Evolutionary conservation across 2,797 vertebrate species (phyloP).

Genomic region (Sebastes dallii): DNA sequence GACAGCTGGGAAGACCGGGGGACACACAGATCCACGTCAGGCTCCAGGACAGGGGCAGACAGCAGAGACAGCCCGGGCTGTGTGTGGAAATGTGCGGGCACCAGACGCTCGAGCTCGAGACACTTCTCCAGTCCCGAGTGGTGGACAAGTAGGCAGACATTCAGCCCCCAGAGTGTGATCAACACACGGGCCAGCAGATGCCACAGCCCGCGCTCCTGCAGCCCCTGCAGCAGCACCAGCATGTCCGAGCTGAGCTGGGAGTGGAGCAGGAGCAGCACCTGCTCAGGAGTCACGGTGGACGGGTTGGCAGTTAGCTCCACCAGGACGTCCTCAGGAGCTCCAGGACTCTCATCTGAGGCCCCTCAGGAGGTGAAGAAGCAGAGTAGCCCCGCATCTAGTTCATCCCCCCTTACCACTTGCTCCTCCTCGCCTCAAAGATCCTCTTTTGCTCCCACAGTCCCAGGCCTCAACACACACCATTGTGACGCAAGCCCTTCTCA

Average conservation of each 20-base stretch:
- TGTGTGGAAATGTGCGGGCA: slow-evolving; percentile 40
- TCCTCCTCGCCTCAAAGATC: slow-evolving; percentile 22
- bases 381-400: slow-evolving; percentile 14
- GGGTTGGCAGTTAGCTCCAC: slow-evolving; percentile 10
- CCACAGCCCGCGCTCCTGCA: slow-evolving; percentile 73
- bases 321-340: slow-evolving; percentile 6
- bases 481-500: slow-evolving; percentile 15
- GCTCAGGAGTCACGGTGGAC: slow-evolving; percentile 46
- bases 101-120: slow-evolving; percentile 47
- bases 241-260: slow-evolving; percentile 81
- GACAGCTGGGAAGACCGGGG: slow-evolving; percentile 75
- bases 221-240: slow-evolving; percentile 77
- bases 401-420: slow-evolving; percentile 16
- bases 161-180: slow-evolving; percentile 49
- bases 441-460: neutral
- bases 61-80: slow-evolving; percentile 58
- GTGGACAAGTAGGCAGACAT: slow-evolving; percentile 59
- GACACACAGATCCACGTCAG: slow-evolving; percentile 50
- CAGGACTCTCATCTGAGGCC: neutral
- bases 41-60: slow-evolving; percentile 56
- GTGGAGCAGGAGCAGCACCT: slow-evolving; percentile 74
- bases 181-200: slow-evolving; percentile 45
- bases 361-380: slow-evolving; percentile 38
- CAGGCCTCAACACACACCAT: slow-evolving; percentile 1
- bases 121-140: slow-evolving; percentile 68